Base-by-base conservation (phyloP, 2,113 vertebrate genomes). In the Rhadina sibilatrix region DNA sequence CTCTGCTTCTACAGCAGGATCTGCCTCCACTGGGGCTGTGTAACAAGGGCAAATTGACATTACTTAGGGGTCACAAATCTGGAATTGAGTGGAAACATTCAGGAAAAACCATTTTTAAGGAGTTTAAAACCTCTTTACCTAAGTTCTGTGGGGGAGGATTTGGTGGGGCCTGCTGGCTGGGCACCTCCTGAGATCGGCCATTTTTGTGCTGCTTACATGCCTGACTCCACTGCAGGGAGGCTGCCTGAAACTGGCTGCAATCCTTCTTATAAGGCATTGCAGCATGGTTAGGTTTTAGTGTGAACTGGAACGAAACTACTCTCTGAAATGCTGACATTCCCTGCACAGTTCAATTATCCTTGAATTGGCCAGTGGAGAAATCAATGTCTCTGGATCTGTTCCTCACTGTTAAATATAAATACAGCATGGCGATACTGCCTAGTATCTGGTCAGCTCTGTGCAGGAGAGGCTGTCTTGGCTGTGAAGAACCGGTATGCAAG, bases 361-460 rank as follows among this genome's bases (percentile, higher is more conserved):
- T 96, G 94, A 86, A 70, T 70, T 81, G 92, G 76, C 94, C 80
- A 0, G 71, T 63, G 86, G 85, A 86, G 80, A 88, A 93, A 95
- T 90, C 93, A 89, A 63, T 83, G 61, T 53, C 44, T 89, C 56
- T 87, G 53, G 57, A 88, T 94, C 68, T 86, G 42, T 94, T 95
- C 78, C 65, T 89, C 25, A 0, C 65, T 20, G 80, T 92, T 95
- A 94, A 94, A 95, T 96, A 95, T 94, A 96, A 90, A 96, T 91
- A 46, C 0, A 1, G 68, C 0, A 0, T 0, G 0, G 80, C 1
- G 0, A 82, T 54, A 53, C 46, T 8, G 47, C n/a, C n/a, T n/a
- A n/a, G n/a, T n/a, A n/a, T 50, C 2, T 16, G 83, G 83, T 71
- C 4, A 3, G 42, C 64, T 69, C 66, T 57, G 46, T 2, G 11